Evolutionary conservation across 2,888 invertebrate genomes (phyloP), one percentile per base, ranked within the genome.

Genomic region (Lasioglossum vierecki): DNA sequence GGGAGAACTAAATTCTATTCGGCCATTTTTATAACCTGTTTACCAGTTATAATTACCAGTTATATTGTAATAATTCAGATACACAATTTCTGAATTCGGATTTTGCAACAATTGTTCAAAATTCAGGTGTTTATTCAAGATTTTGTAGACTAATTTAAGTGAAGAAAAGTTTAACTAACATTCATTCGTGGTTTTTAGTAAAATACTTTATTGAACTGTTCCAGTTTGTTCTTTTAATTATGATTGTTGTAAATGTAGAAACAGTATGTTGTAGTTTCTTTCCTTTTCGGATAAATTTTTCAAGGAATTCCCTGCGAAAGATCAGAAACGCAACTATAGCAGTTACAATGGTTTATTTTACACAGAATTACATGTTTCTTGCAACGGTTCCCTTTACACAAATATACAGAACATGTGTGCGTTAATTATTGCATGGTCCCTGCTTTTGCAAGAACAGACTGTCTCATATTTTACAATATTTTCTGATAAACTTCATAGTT

Each of bases 361-460:
- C 82, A 86, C 73, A 82, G 82, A 79, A 73, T 86, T 82, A 85
- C 78, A 75, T 46, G 60, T 79, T 71, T n/a, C 5, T 49, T 82
- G 41, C 15, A 84, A 74, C 60, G 39, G 18, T 46, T 80, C 18
- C 60, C 63, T 86, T 85, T 86, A 83, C 87, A 87, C 73, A 86
- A 87, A 83, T 87, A 76, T 86, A 86, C 86, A 87, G 79, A 80
- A 77, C 49, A 74, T 76, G 72, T 87, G 85, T 66, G 78, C 73
- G 76, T 63, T 72, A 73, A 77, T 82, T 77, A 68, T 41, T 30
- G 39, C 53, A 39, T 85, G 85, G 76, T 49, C 85, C 79, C 76
- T 82, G 82, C 85, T 71, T 49, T 53, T 66, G 86, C 86, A 85
- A 82, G 86, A 85, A 84, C 79, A 41, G 66, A 71, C 60, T 60